Evolutionary conservation across 2,888 invertebrate species (phyloP), one percentile per base, ranked within the genome.

Genomic region (Biston betularia): DNA sequence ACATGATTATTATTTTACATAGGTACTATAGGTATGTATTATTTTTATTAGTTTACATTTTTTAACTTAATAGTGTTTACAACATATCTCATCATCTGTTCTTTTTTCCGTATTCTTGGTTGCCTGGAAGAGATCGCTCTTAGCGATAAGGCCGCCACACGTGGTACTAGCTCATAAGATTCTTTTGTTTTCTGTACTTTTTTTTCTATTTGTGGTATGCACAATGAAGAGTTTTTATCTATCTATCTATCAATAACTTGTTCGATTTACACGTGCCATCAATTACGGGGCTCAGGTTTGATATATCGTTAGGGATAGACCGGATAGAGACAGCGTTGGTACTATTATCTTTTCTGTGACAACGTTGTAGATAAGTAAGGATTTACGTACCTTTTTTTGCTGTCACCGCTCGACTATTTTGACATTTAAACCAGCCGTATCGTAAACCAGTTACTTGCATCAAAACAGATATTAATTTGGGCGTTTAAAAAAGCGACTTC

Each of bases 401-500:
- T 53, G 33, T 34, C 54, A 15, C 34, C 33, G 60, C 71, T 71
- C 63, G 65, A 63, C 58, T 63, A 63, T 73, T 73, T 71, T 74
- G 74, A 74, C 74, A 74, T 71, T 61, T 57, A 71, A 65, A 63
- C 69, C 40, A 54, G 66, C 66, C 68, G 57, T 66, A 72, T 70
- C 71, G 49, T 62, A 60, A 71, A 75, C 73, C 74, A 66, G 73
- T 75, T 56, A 53, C 70, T 63, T 71, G 74, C 74, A 75, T 67
- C 70, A 69, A 68, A 56, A 53, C 42, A 60, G 38, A 73, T 60
- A 74, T 74, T 72, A 72, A 71, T 70, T 71, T 65, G 61, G 65
- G 66, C 69, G 65, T 62, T 49, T 66, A 69, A 70, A 68, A 68
- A 38, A 54, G 40, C 50, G 57, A 68, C 60, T 61, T 24, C 24